Conservation (phyloP, 2,113 vertebrate species). For the Xiphias gladius region DNA sequence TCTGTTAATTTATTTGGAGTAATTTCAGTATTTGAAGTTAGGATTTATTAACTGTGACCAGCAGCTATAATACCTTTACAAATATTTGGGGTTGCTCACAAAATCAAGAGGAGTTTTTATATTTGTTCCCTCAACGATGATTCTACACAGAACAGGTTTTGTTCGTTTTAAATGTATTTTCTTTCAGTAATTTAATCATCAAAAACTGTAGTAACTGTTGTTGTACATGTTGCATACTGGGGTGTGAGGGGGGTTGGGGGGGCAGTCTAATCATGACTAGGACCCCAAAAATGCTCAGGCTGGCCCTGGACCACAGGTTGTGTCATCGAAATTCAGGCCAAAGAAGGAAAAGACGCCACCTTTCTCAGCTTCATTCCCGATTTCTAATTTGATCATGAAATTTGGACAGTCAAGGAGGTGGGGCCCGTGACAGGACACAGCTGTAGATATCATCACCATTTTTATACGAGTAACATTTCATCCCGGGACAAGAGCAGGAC, state of each 20-base stretch:
- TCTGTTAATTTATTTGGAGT: too few relatives aligned
- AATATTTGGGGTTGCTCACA: background rate
- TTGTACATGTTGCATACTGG: background rate
- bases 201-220: background rate
- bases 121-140: background rate
- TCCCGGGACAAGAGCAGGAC: slow-evolving; percentile 54
- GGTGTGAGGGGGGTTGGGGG: too few relatives aligned
- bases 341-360: background rate
- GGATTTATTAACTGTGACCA: background rate
- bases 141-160: background rate
- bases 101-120: background rate
- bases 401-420: slow-evolving; percentile 23
- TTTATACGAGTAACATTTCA: slow-evolving; percentile 5
- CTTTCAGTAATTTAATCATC: background rate
- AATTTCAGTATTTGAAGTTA: too few relatives aligned
- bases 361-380: background rate
- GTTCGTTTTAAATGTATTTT: background rate
- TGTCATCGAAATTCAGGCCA: background rate
- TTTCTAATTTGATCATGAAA: background rate
- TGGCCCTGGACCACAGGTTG: background rate
- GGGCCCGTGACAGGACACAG: slow-evolving; percentile 44
- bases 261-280: background rate
- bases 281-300: background rate
- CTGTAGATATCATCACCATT: slow-evolving; percentile 22
- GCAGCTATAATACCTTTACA: background rate